phyloP scores from a whole-genome alignment of 2,888 invertebrate genomes.

The Venusia cambrica region DNA sequence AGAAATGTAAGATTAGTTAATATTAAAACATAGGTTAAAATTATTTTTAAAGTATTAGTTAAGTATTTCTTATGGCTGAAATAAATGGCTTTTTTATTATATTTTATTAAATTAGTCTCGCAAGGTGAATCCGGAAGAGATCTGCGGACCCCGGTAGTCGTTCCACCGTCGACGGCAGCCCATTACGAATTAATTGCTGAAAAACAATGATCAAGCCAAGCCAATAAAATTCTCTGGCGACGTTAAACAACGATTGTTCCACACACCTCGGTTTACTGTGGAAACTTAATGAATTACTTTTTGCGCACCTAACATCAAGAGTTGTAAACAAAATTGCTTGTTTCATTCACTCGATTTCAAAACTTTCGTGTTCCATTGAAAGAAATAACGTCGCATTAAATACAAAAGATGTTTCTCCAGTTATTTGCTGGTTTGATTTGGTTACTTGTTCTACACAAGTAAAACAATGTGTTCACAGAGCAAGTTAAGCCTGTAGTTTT shows the following conservation, averaged over 20 bases:
- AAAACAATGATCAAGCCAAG: constrained; percentile 43
- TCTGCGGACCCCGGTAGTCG: constrained; percentile 65
- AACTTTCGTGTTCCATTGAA: constrained; percentile 20
- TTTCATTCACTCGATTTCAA: constrained; percentile 22
- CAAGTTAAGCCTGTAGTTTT: too few species aligned
- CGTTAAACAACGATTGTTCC: constrained; percentile 25
- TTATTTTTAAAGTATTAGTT: too few species aligned
- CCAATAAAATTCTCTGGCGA: constrained; percentile 33
- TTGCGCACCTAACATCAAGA: constrained; percentile 15
- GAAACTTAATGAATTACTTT: constrained; percentile 30
- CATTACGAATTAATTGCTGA: constrained; percentile 52
- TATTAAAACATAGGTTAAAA: too few species aligned
- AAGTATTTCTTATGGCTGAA: too few species aligned
- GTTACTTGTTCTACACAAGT: constrained; percentile 1
- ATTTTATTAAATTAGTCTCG: too few species aligned
- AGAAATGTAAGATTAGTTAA: too few species aligned
- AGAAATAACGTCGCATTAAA: constrained; percentile 20
- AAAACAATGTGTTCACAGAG: too few species aligned
- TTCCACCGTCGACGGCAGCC: constrained; percentile 52
- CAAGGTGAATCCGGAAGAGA: constrained; percentile 9
- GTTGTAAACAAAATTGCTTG: constrained; percentile 24
- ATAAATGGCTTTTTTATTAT: too few species aligned
- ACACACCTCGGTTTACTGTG: constrained; percentile 15
- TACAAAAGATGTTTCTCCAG: constrained; percentile 1
- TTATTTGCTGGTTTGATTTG: constrained; percentile 2